Evolutionary conservation across 2,113 vertebrate genomes (phyloP).

Genomic region (Sus scrofa): DNA sequence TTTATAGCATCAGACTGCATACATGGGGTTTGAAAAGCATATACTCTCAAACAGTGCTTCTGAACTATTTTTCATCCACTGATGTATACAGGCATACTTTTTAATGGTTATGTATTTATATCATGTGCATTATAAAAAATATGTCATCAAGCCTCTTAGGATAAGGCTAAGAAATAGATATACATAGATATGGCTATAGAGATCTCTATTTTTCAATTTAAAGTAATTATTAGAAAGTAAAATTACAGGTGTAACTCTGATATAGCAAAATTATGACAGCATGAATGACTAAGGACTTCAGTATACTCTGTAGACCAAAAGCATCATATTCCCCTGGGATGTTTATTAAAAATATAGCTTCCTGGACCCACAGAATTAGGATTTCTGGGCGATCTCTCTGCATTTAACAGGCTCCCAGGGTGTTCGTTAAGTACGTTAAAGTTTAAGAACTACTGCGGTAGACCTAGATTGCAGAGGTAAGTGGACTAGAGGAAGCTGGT

Average conservation of each 20-base stretch:
- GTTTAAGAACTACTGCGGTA: not conserved
- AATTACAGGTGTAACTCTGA: not conserved
- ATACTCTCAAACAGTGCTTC: not conserved
- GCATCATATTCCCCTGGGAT: not conserved
- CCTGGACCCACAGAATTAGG: slow-evolving; percentile 19
- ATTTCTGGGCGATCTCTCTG: not conserved
- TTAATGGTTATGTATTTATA: slow-evolving; percentile 37
- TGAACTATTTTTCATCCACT: not conserved
- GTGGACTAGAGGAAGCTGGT: not conserved
- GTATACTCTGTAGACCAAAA: not conserved
- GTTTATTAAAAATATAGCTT: not conserved
- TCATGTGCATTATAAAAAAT: slow-evolving; percentile 29
- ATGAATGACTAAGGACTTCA: not conserved
- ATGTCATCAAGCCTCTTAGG: not conserved
- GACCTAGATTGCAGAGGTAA: not conserved
- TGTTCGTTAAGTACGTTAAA: not conserved
- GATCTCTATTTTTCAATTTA: not conserved
- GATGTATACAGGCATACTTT: not conserved
- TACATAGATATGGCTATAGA: not conserved
- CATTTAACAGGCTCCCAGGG: not conserved
- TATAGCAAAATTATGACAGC: slow-evolving; percentile 13
- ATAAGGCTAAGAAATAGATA: not conserved
- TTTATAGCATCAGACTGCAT: not conserved
- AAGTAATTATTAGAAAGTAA: not conserved
- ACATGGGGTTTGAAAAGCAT: not conserved